These are phyloP conservation scores for Dicrostonyx torquatus DNA, from an alignment of 2,797 vertebrate species.

Conservation along the genomic window DNA sequence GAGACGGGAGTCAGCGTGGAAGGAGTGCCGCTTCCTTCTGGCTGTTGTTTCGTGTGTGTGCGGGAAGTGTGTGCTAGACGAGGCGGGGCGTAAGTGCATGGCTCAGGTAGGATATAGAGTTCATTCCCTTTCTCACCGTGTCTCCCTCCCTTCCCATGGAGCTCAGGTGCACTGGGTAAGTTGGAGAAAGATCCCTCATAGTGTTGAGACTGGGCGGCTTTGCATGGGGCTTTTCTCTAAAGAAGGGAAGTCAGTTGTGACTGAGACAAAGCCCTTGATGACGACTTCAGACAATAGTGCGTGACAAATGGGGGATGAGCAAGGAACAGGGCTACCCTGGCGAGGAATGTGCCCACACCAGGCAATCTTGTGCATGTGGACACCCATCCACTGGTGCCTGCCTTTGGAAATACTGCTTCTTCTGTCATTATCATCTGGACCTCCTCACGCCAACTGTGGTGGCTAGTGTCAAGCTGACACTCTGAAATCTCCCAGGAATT, in stretches of 20 bases:
- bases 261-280: background rate
- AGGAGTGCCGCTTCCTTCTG: background rate
- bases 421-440: background rate
- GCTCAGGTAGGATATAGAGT: background rate
- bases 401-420: background rate
- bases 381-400: rapidly evolving
- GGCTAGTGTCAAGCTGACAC: background rate
- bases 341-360: too few species aligned
- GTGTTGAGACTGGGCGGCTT: background rate
- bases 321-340: background rate
- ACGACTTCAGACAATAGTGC: background rate
- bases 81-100: rapidly evolving
- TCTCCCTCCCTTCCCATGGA: background rate
- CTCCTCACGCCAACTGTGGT: background rate
- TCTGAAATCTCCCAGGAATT: background rate
- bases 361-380: background rate
- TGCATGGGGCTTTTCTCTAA: background rate
- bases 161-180: background rate
- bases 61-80: background rate
- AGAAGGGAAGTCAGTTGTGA: background rate
- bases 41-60: too few species aligned
- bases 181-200: background rate
- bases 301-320: background rate
- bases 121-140: background rate
- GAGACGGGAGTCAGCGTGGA: background rate